phyloP scores from a whole-genome alignment of 2,888 invertebrate species.

The Timema cristinae region DNA sequence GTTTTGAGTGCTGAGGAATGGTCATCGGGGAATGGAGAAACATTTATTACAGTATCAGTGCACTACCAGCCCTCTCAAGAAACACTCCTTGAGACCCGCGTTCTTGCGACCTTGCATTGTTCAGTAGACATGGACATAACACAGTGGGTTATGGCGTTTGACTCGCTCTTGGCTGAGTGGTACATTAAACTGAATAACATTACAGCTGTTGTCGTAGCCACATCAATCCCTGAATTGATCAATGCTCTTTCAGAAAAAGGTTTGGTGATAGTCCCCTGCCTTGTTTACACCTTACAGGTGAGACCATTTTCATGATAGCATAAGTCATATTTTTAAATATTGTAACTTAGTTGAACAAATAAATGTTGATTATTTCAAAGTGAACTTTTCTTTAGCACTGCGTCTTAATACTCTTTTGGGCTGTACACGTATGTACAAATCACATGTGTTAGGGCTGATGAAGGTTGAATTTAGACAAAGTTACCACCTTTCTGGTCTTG shows the following conservation, averaged over 20 bases:
- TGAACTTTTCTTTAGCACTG: no score
- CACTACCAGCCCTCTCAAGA: slow-evolving; percentile 43
- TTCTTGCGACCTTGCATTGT: slow-evolving; percentile 46
- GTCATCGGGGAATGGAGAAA: slow-evolving; percentile 42
- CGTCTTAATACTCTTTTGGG: no score
- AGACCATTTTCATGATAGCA: no score
- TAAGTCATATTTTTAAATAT: no score
- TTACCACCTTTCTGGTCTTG: no score
- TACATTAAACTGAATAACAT: slow-evolving; percentile 44
- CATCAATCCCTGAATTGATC: slow-evolving; percentile 41
- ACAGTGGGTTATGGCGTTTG: slow-evolving; percentile 44
- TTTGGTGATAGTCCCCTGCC: slow-evolving; percentile 46
- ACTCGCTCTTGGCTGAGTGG: slow-evolving; percentile 46
- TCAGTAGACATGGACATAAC: slow-evolving; percentile 42
- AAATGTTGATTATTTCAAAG: no score
- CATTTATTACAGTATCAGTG: slow-evolving; percentile 45
- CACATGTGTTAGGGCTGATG: no score
- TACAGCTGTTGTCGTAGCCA: slow-evolving; percentile 46
- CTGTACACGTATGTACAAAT: no score
- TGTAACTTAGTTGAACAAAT: no score
- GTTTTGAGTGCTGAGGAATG: slow-evolving; percentile 48
- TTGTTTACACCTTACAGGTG: slow-evolving; percentile 46
- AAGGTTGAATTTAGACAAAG: no score
- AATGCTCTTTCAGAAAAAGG: slow-evolving; percentile 41
- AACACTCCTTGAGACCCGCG: slow-evolving; percentile 43